These are phyloP conservation scores for Metellina segmentata DNA, from an alignment of 2,888 invertebrate species.

Conservation along the genomic window DNA sequence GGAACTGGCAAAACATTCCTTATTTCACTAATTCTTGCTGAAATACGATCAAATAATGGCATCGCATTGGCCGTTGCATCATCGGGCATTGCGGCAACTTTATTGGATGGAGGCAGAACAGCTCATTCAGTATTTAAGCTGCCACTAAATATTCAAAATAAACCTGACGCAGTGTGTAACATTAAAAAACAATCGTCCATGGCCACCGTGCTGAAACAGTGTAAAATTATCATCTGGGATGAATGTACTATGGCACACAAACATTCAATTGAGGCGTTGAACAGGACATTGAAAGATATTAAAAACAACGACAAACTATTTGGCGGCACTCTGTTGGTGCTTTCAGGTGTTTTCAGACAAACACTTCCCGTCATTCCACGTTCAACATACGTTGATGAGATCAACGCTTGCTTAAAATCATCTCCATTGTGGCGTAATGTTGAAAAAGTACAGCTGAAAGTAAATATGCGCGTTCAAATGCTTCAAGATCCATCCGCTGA, in stretches of 20 bases:
- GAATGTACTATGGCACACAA: too few relatives aligned
- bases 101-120: conserved; percentile 81
- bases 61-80: conserved; percentile 80
- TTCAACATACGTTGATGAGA: conserved; percentile 76
- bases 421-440: too few relatives aligned
- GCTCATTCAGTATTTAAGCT: conserved; percentile 81
- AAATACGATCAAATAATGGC: conserved; percentile 79
- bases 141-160: conserved; percentile 79
- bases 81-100: conserved; percentile 79
- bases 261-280: too few relatives aligned
- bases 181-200: too few relatives aligned
- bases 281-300: too few relatives aligned
- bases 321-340: conserved; percentile 76
- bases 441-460: too few relatives aligned
- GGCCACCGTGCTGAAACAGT: too few relatives aligned
- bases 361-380: conserved; percentile 76
- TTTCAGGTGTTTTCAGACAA: conserved; percentile 78
- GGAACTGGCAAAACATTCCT: conserved; percentile 82
- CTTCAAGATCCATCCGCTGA: too few relatives aligned
- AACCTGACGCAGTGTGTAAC: too few relatives aligned
- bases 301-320: too few relatives aligned
- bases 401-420: conserved; percentile 78
- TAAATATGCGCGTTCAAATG: too few relatives aligned
- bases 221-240: too few relatives aligned
- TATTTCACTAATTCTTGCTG: conserved; percentile 80